These are phyloP conservation scores for Lagria hirta DNA, from an alignment of 2,888 invertebrate species.

Conservation along the genomic window DNA sequence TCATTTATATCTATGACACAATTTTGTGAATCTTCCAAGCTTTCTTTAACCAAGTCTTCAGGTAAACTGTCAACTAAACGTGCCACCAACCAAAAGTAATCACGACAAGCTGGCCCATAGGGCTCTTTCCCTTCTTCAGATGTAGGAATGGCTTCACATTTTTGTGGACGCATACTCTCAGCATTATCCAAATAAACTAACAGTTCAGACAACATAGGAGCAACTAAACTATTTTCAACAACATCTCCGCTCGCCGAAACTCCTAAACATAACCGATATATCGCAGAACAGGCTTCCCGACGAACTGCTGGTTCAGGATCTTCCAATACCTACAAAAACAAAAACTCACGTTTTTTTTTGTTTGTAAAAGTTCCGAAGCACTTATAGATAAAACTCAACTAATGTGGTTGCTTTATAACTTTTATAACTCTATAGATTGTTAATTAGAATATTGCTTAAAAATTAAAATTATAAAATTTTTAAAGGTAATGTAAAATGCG, in stretches of 20 bases:
- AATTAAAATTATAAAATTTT: too few species aligned
- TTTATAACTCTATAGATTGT: too few species aligned
- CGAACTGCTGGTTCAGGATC: slow-evolving; percentile 91
- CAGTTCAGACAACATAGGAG: slow-evolving; percentile 79
- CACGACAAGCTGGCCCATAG: slow-evolving; percentile 90
- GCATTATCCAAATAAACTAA: slow-evolving; percentile 81
- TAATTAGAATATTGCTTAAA: too few species aligned
- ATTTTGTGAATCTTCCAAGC: slow-evolving; percentile 59
- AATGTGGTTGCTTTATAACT: too few species aligned
- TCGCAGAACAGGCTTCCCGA: slow-evolving; percentile 87
- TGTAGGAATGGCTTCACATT: slow-evolving; percentile 53
- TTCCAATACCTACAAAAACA: slow-evolving; percentile 68
- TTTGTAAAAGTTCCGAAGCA: too few species aligned
- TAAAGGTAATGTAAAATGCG: too few species aligned
- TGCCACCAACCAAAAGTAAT: slow-evolving; percentile 92
- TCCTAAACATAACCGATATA: slow-evolving; percentile 85
- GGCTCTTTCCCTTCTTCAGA: slow-evolving; percentile 88
- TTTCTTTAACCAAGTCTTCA: slow-evolving; percentile 73
- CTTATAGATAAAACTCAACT: too few species aligned
- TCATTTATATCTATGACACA: slow-evolving; percentile 69
- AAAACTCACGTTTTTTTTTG: too few species aligned
- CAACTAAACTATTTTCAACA: slow-evolving; percentile 64
- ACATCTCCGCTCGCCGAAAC: slow-evolving; percentile 54
- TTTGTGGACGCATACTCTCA: slow-evolving; percentile 76
- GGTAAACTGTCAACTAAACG: slow-evolving; percentile 84